Conservation (phyloP, 2,888 invertebrate genomes). For the Nomada ferruginata region DNA sequence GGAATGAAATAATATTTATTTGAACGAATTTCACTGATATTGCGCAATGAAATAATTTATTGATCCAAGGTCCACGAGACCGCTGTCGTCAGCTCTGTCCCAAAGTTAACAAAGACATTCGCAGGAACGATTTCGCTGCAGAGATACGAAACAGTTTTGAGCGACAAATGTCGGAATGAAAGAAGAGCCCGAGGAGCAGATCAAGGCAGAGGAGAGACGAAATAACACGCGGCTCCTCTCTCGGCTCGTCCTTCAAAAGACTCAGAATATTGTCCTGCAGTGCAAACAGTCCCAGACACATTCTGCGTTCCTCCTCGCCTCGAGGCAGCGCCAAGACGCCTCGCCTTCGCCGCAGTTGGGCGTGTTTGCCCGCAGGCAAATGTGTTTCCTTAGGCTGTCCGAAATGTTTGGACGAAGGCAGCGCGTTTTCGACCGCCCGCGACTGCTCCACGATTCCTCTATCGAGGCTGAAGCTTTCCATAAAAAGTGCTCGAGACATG, state of each 20-base stretch:
- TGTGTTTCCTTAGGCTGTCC: slow-evolving; percentile 83
- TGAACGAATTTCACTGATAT: not conserved
- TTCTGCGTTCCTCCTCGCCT: slow-evolving; percentile 79
- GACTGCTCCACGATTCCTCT: slow-evolving; percentile 51
- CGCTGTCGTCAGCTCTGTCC: not conserved
- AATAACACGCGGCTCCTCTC: slow-evolving; percentile 74
- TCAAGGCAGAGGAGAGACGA: slow-evolving; percentile 57
- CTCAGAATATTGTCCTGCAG: slow-evolving; percentile 80
- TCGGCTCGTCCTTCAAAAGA: slow-evolving; percentile 77
- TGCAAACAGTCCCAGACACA: slow-evolving; percentile 80
- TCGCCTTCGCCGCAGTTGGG: slow-evolving; percentile 43
- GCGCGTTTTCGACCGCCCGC: slow-evolving; percentile 41
- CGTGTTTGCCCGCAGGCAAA: slow-evolving; percentile 82
- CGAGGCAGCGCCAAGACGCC: slow-evolving; percentile 71
- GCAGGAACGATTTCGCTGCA: not conserved
- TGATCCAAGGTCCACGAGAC: not conserved
- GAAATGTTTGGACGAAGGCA: slow-evolving; percentile 79
- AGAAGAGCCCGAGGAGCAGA: slow-evolving; percentile 41
- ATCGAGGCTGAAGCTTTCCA: slow-evolving; percentile 27
- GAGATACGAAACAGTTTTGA: not conserved
- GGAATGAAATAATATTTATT: not conserved
- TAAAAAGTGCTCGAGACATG: slow-evolving; percentile 32
- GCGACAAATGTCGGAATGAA: slow-evolving; percentile 25
- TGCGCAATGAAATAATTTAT: not conserved
- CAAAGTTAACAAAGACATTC: not conserved